Conservation (phyloP, 2,888 invertebrate genomes). For the Dorcus hopei region DNA sequence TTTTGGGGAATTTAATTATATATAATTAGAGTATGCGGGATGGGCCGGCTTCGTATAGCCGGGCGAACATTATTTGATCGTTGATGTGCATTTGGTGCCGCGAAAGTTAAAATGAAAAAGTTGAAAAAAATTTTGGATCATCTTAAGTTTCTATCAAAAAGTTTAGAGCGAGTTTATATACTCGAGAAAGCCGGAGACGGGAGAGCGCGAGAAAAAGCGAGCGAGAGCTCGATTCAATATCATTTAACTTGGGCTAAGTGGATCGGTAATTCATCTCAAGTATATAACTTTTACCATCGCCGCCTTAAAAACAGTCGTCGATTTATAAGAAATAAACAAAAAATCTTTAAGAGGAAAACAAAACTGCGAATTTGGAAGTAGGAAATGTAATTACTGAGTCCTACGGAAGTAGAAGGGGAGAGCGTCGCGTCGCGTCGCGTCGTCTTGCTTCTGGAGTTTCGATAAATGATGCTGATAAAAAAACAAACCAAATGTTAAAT, state of each 20-base stretch:
- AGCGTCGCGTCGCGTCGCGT: not conserved
- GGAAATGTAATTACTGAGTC: slow-evolving; percentile 7
- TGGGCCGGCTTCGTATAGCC: slow-evolving; percentile 26
- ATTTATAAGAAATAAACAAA: not conserved
- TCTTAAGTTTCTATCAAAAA: slow-evolving; percentile 28
- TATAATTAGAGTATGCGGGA: slow-evolving; percentile 26
- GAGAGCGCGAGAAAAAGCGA: not conserved
- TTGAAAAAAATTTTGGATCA: slow-evolving; percentile 30
- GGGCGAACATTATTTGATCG: not conserved
- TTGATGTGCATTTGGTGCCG: slow-evolving; percentile 10
- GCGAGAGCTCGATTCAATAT: slow-evolving; percentile 8
- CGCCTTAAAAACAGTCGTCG: not conserved
- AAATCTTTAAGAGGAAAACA: not conserved
- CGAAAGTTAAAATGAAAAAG: slow-evolving; percentile 35
- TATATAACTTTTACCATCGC: not conserved
- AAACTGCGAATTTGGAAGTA: slow-evolving; percentile 7
- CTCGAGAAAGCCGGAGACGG: slow-evolving; percentile 24
- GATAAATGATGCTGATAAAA: slow-evolving; percentile 16
- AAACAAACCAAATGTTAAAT: slow-evolving; percentile 11
- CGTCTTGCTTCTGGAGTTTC: not conserved
- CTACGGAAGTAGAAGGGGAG: not conserved
- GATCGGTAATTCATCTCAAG: slow-evolving; percentile 13
- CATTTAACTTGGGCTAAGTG: slow-evolving; percentile 16
- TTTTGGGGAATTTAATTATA: slow-evolving; percentile 29
- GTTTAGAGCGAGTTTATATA: slow-evolving; percentile 26